A percentile compares a stretch with the other conserved stretches of the same genome.
These are phyloP conservation scores for Patella pellucida DNA, from an alignment of 2,888 invertebrate species.

Conservation along the genomic window DNA sequence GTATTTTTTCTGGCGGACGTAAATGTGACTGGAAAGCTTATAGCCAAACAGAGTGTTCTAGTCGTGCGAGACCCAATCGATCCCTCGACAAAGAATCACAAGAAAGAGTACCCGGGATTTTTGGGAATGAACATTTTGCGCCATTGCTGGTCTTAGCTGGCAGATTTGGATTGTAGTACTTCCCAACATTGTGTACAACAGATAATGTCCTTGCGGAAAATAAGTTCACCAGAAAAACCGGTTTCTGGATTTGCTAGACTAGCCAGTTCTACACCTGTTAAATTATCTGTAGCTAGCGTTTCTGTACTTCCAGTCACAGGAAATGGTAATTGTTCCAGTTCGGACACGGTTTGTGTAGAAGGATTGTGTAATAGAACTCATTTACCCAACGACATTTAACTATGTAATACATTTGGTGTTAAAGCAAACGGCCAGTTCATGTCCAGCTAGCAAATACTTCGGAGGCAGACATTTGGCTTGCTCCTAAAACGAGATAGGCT, in stretches of 20 bases:
- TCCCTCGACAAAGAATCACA: neutral
- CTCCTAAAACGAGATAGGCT: neutral
- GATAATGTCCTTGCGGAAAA: neutral
- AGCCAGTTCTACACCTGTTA: neutral
- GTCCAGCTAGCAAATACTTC: neutral
- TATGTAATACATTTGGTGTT: neutral
- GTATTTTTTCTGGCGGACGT: neutral
- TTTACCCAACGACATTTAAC: neutral
- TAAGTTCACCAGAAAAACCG: neutral
- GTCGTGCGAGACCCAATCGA: neutral
- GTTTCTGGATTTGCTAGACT: constrained; percentile 3
- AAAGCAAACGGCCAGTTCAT: neutral
- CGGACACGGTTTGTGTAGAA: neutral
- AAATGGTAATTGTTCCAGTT: neutral
- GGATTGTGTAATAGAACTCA: neutral
- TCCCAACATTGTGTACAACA: neutral
- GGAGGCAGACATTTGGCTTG: neutral
- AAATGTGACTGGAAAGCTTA: neutral
- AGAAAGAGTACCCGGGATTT: neutral
- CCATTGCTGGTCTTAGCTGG: neutral
- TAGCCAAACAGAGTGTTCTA: neutral
- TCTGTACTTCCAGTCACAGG: constrained; percentile 17
- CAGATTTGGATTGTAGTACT: neutral
- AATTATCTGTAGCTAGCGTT: constrained; percentile 12
- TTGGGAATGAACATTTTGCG: constrained; percentile 9